Percentiles rank a stretch among this genome's conserved stretches.
Evolutionary conservation across 2,797 vertebrate genomes (phyloP).

Genomic region (Anguilla marmorata): DNA sequence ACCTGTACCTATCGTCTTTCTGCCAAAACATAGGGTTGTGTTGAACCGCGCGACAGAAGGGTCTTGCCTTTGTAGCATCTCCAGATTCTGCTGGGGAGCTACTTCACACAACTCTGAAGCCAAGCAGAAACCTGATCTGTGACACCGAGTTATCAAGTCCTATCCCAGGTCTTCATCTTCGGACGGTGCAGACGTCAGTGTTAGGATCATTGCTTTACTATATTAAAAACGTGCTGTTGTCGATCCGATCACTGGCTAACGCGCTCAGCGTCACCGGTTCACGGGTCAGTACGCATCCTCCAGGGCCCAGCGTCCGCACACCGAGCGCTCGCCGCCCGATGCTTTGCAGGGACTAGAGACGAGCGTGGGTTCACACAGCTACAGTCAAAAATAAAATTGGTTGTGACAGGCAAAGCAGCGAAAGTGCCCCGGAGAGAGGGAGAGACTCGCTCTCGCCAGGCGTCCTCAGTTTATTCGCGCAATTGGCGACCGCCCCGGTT

Average conservation of each 20-base stretch:
- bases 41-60: neutral
- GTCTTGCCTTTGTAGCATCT: neutral
- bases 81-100: neutral
- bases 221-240: neutral
- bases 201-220: neutral
- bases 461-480: slow-evolving; percentile 18
- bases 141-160: neutral
- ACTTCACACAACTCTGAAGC: neutral
- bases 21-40: neutral
- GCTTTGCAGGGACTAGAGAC: neutral
- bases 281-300: neutral
- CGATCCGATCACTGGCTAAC: neutral
- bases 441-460: neutral
- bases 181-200: neutral
- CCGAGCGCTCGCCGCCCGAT: too few species aligned
- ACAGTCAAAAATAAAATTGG: neutral
- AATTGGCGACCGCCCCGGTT: slow-evolving; percentile 40
- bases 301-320: neutral
- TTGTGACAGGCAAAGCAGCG: neutral
- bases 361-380: neutral
- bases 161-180: neutral
- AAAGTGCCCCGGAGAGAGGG: neutral
- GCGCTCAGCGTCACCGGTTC: neutral
- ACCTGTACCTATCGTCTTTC: slow-evolving; percentile 17
- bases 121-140: neutral